Evolutionary conservation across 2,888 invertebrate genomes (phyloP), one percentile per base, ranked within the genome.

Genomic region (Papilio gigon): DNA sequence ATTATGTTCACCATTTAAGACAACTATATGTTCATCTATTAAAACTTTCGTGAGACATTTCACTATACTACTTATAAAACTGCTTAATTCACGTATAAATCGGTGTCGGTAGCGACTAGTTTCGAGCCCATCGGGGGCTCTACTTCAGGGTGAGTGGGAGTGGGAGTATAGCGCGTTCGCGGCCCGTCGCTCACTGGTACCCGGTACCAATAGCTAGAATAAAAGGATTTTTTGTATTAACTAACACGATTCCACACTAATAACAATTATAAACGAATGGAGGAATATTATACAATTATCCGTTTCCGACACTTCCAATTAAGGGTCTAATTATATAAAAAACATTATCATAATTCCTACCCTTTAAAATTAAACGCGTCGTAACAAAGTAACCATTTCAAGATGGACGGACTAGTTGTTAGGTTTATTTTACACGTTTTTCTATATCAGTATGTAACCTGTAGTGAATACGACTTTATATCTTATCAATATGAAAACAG

Each of bases 401-500:
- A 33, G 22, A 62, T 62, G 62, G 47, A 33, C 22, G 33, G 62
- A 47, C 14, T 22, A 33, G 9, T 62, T 47, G 33, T 62, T 17
- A 30, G 30, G 12, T 11, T 62, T 6, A 33, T 62, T 17, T 14
- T 62, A 27, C 9, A 11, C 11, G 12, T 33, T 20, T 47, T 47
- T 14, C 20, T 20, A 14, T 14, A 35, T 47, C 44, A 44, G 47
- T 30, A 47, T 47, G 47, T 47, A 14, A 14, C 4, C 20, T 62
- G 47, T 62, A 62, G 11, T 62, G 47, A 17, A 17, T 14, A 58
- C 5, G 62, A 42, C 8, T 67, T 67, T 33, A 1, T 67, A 22
- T 67, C 67, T 1, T 35, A 35, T 12, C 35, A 53, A 25, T 67
- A 67, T 40, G 67, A 67, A 61, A 67, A 67, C 56, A 53, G 56